phyloP scores from a whole-genome alignment of 2,888 invertebrate species.

The Nymphalis polychloros region DNA sequence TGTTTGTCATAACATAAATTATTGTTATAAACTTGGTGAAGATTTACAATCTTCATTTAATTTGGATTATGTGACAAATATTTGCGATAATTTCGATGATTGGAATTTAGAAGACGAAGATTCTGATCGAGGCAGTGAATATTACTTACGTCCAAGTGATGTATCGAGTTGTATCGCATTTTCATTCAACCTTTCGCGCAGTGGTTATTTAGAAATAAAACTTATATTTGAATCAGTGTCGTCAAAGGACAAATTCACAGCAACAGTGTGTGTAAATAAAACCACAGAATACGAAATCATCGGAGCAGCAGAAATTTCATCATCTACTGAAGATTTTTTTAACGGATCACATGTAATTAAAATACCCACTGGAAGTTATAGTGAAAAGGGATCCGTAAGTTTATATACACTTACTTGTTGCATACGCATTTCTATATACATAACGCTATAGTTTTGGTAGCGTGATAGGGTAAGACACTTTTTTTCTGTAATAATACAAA shows the following conservation, averaged over 20 bases:
- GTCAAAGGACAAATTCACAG: neutral
- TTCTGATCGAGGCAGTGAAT: neutral
- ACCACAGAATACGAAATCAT: neutral
- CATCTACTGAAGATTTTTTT: neutral
- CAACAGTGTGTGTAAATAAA: constrained; percentile 12
- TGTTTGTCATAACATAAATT: neutral
- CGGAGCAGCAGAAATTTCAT: neutral
- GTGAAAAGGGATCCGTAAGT: constrained; percentile 21
- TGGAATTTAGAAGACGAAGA: constrained; percentile 1
- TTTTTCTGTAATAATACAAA: too few relatives aligned
- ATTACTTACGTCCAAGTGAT: constrained; percentile 13
- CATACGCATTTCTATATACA: too few relatives aligned
- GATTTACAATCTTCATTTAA: constrained; percentile 12
- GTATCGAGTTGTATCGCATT: constrained; percentile 15
- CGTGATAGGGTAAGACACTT: too few relatives aligned
- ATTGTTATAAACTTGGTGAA: constrained; percentile 12
- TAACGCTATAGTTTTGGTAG: neutral
- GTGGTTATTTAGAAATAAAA: constrained; percentile 15
- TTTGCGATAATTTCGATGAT: constrained; percentile 6
- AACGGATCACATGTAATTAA: constrained; percentile 14
- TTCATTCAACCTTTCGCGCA: neutral
- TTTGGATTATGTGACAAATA: constrained; percentile 8
- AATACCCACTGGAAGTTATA: neutral
- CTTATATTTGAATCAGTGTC: neutral
- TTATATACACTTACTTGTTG: neutral